These are phyloP conservation scores for Erinaceus europaeus DNA, from an alignment of 2,113 vertebrate species.

Conservation along the genomic window DNA sequence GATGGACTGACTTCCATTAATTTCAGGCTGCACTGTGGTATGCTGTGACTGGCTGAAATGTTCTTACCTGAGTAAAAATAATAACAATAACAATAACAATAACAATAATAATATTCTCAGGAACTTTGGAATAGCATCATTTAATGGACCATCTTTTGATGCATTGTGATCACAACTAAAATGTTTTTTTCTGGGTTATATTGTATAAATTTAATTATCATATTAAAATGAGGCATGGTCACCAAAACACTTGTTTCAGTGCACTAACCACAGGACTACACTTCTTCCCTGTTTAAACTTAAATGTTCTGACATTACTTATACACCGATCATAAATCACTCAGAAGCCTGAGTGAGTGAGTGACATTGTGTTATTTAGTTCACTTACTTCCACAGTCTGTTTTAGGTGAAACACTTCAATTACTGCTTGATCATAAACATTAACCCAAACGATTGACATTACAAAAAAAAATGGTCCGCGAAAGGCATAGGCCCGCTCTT, in stretches of 20 bases:
- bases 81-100: not conserved
- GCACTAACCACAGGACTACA: constrained; percentile 49
- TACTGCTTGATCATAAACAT: constrained; percentile 74
- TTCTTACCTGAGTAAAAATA: not conserved
- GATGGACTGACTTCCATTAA: not conserved
- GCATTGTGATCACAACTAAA: constrained; percentile 18
- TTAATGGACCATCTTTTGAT: not conserved
- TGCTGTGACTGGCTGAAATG: not conserved
- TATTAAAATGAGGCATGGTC: constrained; percentile 31
- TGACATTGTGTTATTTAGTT: constrained; percentile 50
- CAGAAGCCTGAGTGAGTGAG: constrained; percentile 30
- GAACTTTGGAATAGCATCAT: constrained; percentile 17
- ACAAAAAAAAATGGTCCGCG: constrained; percentile 55
- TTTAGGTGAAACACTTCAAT: constrained; percentile 53
- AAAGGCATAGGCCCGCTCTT: constrained; percentile 48
- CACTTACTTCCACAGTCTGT: constrained; percentile 51
- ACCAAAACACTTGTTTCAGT: constrained; percentile 30
- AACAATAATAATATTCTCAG: not conserved
- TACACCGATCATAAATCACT: constrained; percentile 66
- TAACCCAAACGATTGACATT: constrained; percentile 70
- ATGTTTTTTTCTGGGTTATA: constrained; percentile 50
- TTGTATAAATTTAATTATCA: constrained; percentile 33
- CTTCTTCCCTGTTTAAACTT: constrained; percentile 57
- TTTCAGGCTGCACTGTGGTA: not conserved
- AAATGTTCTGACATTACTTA: constrained; percentile 53